These are phyloP conservation scores for Conomelus anceps DNA, from an alignment of 2,888 invertebrate genomes.

Conservation along the genomic window DNA sequence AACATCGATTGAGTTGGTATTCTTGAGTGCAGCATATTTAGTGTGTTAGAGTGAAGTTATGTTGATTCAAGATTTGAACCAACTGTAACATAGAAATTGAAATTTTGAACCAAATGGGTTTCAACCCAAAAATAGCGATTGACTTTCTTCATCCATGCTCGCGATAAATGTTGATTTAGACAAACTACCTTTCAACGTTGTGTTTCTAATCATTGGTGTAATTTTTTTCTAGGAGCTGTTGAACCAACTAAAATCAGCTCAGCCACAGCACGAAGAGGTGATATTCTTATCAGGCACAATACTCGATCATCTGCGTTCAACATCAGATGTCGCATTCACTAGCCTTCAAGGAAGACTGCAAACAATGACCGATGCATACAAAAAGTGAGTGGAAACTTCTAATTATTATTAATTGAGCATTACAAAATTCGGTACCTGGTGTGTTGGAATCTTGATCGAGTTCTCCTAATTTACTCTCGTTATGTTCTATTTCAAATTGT, in stretches of 20 bases:
- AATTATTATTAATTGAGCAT: background rate
- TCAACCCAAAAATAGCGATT: too few species aligned
- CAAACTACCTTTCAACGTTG: too few species aligned
- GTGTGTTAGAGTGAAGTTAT: too few species aligned
- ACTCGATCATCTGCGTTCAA: slow-evolving; percentile 59
- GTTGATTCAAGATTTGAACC: too few species aligned
- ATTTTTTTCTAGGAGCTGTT: slow-evolving; percentile 56
- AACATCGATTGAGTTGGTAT: too few species aligned
- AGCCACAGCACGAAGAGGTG: slow-evolving; percentile 61
- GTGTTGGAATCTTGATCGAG: background rate
- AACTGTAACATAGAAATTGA: too few species aligned
- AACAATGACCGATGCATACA: slow-evolving; percentile 60
- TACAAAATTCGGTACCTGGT: background rate
- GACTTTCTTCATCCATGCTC: too few species aligned
- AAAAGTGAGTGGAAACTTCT: slow-evolving; percentile 48
- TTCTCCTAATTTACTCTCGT: too few species aligned
- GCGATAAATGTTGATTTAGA: too few species aligned
- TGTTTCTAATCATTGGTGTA: background rate
- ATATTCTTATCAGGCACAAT: slow-evolving; percentile 62
- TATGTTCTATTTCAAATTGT: too few species aligned
- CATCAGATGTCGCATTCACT: slow-evolving; percentile 60
- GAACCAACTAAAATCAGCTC: slow-evolving; percentile 62
- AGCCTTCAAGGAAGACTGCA: slow-evolving; percentile 62
- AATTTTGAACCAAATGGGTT: too few species aligned
- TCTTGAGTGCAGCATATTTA: too few species aligned